Evolutionary conservation across 2,113 vertebrate genomes (phyloP).

Genomic region (Lates calcarifer): DNA sequence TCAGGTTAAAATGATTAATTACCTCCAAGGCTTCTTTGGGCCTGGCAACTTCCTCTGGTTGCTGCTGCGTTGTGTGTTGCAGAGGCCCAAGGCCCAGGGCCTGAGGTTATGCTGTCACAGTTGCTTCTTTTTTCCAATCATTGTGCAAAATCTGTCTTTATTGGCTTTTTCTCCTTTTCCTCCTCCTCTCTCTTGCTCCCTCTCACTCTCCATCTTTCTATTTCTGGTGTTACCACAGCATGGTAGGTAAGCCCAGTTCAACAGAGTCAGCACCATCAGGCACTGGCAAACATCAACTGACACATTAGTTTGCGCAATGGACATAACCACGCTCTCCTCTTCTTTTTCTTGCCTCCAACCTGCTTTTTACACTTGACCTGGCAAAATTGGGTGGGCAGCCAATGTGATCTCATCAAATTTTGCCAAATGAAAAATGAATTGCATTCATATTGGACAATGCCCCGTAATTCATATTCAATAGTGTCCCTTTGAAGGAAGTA

Average conservation of each 20-base stretch:
- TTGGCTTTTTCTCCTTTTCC: conserved; percentile 20
- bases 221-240: conserved; percentile 1
- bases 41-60: conserved; percentile 92
- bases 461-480: no score
- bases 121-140: conserved; percentile 86
- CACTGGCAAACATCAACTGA: not conserved
- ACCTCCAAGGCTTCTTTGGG: conserved; percentile 86
- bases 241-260: not conserved
- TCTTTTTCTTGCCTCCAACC: not conserved
- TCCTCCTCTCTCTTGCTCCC: not conserved
- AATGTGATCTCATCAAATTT: not conserved
- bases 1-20: conserved; percentile 96
- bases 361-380: not conserved
- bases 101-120: conserved; percentile 85
- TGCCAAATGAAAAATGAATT: not conserved
- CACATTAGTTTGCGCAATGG: not conserved
- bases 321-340: not conserved
- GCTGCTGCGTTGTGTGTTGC: conserved; percentile 74
- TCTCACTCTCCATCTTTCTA: conserved; percentile 9
- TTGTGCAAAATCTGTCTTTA: conserved; percentile 78
- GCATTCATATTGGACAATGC: no score
- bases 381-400: not conserved
- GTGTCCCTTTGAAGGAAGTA: no score
- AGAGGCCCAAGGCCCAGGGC: conserved; percentile 80
- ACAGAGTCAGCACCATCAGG: not conserved